Evolutionary conservation across 2,113 vertebrate species (phyloP), one percentile per base, ranked within the genome.

Genomic region (Carassius auratus): DNA sequence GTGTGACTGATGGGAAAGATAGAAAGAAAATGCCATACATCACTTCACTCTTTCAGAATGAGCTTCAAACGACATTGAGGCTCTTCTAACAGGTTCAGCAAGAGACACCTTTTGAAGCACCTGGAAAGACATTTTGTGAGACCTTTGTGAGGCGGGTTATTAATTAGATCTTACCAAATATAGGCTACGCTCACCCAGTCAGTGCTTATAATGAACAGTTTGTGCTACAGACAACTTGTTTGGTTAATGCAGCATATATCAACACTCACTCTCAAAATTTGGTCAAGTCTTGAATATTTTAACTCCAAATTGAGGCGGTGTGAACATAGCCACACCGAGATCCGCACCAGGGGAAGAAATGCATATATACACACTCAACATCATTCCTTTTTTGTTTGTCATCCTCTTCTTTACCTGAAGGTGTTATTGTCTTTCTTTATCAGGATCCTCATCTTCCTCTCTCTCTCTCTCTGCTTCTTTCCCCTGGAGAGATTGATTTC

Each of bases 401-500:
- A 52, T 78, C n/a, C 30, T 64, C 14, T 33, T 17, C 64, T 68
- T 33, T 68, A 4, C 36, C 33, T 69, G 66, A 71, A 71, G 36
- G 8, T 48, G 71, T 10, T 55, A 17, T 73, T 59, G 83, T 76
- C 83, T 77, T 85, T 85, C 36, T 89, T 68, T 89, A 86, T 85
- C 68, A 79, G 75, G 84, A 74, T 74, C 79, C 73, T 83, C 62
- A 76, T 8, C 26, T 6, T 33, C 74, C 23, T n/a, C 64, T 12
- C 23, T 61, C 64, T 12, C 23, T 61, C 69, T 86, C 66, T 38
- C 36, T 30, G 76, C 81, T 7, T 83, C 26, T 83, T 71, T 79
- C 45, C 59, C 30, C 42, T 87, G 84, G 86, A 90, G 89, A 89
- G 87, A 93, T 93, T 93, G 90, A 93, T 93, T 93, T 92, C 90